Base-by-base conservation (phyloP, 2,888 invertebrate species). In the Andrena minutula region DNA sequence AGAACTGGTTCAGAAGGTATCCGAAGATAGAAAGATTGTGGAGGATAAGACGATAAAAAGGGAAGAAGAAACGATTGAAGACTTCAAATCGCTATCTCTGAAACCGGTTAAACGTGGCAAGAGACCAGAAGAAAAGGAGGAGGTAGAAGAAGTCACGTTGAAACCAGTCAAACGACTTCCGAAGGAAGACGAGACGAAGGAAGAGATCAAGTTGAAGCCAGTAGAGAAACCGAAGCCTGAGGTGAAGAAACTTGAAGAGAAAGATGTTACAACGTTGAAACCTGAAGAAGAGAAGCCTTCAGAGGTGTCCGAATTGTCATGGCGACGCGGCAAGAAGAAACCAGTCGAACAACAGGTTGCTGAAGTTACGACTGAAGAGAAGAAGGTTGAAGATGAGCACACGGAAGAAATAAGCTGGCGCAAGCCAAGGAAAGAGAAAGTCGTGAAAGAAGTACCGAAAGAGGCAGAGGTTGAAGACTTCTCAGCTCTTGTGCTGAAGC, bases 351-450 rank as follows among this genome's bases (percentile, higher is more conserved):
- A 87, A 30, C 35, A 80, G 16, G 85, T 68, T 1, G 16, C 58
- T 4, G 80, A 80, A 49, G 41, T 65, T 4, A 3, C 32, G 3
- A 74, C 53, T 1, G 79, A 83, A 61, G 69, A 75, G 2, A 84
- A 63, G 84, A 90, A 77, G 76, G 75, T 84, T 63, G 86, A 87
- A 32, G 82, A 83, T 87, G 76, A 91, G 88, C 93, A 94, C 68
- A 94, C 94, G 84, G 94, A 94, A 82, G 94, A 94, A 87, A 95
- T 71, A 6, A 79, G 72, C 16, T 86, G 86, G 86, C 80, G 68
- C 64, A 89, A 77, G 72, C 86, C 76, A 80, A 83, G 30, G 79
- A 88, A 89, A 69, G 90, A 90, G 20, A 88, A 92, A 63, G 87
- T 89, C 4, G 86, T 86, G 6, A 75, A 88, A 10, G 49, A 83